Evolutionary conservation across 2,888 invertebrate species (phyloP).

Genomic region (Acheta domesticus): DNA sequence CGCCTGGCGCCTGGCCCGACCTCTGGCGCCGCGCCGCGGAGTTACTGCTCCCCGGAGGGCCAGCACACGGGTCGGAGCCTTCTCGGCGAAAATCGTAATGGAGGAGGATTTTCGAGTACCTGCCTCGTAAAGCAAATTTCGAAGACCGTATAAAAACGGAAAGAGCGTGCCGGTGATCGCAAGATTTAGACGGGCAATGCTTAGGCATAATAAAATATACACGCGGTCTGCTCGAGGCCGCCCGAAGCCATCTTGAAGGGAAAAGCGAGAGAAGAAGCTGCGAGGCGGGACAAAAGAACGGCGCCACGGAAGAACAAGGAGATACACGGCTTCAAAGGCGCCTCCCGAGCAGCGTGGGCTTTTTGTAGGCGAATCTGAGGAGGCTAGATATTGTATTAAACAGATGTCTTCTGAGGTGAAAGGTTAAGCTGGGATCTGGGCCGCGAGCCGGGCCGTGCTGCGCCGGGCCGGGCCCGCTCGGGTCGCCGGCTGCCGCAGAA

Average conservation of each 20-base stretch:
- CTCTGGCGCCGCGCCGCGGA: neutral
- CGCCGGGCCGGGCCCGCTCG: too few species aligned
- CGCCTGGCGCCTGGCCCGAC: neutral
- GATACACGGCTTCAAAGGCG: neutral
- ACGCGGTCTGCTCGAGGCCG: neutral
- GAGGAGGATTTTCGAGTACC: constrained; percentile 18
- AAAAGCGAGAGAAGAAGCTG: neutral
- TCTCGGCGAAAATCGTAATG: neutral
- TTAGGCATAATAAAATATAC: constrained; percentile 18
- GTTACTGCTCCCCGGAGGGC: neutral
- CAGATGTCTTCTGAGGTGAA: constrained; percentile 7
- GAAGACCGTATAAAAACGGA: neutral
- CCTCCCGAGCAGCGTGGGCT: neutral
- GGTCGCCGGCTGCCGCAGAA: neutral
- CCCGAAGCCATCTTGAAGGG: neutral
- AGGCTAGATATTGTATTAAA: constrained; percentile 6
- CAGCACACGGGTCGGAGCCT: neutral
- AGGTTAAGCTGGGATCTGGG: neutral
- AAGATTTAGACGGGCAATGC: constrained; percentile 2
- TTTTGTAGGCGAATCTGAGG: neutral
- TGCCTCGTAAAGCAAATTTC: constrained; percentile 10
- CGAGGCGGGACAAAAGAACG: neutral
- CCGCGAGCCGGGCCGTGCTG: too few species aligned
- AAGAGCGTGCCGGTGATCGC: neutral
- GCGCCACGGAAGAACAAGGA: neutral